Evolutionary conservation across 2,797 vertebrate genomes (phyloP).

Genomic region (Lutjanus campechanus): DNA sequence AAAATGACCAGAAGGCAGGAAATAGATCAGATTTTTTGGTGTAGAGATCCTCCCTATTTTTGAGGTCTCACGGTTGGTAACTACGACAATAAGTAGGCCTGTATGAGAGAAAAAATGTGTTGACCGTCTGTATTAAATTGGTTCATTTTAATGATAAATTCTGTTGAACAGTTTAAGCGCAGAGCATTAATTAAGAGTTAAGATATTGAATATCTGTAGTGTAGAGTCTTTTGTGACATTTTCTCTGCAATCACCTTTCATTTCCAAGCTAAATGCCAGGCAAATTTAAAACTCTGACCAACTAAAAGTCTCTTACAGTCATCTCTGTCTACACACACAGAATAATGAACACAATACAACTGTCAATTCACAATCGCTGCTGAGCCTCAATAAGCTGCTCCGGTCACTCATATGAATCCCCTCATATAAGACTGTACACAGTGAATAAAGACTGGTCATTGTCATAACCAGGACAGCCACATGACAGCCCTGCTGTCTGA

Average conservation of each 20-base stretch:
- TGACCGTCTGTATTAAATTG: neutral
- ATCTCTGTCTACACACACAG: neutral
- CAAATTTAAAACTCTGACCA: conserved; percentile 4
- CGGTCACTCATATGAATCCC: conserved; percentile 29
- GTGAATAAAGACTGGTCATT: conserved; percentile 53
- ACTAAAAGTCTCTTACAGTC: neutral
- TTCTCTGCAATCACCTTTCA: conserved; percentile 24
- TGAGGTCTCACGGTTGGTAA: no score
- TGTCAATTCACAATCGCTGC: conserved; percentile 27
- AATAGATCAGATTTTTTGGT: no score
- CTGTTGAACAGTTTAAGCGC: neutral
- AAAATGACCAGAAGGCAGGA: no score
- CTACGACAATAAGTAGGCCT: no score
- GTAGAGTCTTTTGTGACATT: conserved; percentile 36
- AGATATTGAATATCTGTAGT: neutral
- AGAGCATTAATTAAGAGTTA: conserved; percentile 2
- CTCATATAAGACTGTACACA: conserved; percentile 29
- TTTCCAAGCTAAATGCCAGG: conserved; percentile 35
- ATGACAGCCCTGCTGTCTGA: conserved; percentile 74
- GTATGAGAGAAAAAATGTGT: neutral
- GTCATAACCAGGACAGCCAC: conserved; percentile 62
- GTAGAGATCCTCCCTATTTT: no score
- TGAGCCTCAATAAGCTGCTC: conserved; percentile 22
- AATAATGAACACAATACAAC: conserved; percentile 34
- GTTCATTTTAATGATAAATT: neutral